Percentiles rank a stretch among this genome's conserved stretches.
phyloP scores from a whole-genome alignment of 2,888 invertebrate genomes.

The Leucoptera coffeella region DNA sequence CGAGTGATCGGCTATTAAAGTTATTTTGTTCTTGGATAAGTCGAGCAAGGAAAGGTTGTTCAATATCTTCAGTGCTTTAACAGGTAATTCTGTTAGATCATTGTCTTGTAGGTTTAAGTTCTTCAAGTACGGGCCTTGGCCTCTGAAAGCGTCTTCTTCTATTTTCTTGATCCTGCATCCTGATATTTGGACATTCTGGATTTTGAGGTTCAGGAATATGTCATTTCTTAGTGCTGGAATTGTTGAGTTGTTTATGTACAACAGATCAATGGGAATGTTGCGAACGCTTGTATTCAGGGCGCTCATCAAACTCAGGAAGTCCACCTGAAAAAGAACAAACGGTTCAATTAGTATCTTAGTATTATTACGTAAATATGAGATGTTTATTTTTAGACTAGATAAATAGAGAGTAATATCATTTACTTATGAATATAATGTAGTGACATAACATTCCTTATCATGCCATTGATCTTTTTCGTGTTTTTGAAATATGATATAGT shows the following conservation, averaged over 20 bases:
- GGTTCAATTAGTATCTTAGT: neutral
- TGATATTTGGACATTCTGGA: constrained; percentile 80
- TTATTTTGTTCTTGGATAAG: constrained; percentile 75
- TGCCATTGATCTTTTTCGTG: too few species aligned
- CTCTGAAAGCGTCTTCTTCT: constrained; percentile 69
- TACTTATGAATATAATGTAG: too few species aligned
- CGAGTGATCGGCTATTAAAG: constrained; percentile 64
- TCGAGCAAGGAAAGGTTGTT: constrained; percentile 72
- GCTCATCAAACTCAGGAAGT: constrained; percentile 66
- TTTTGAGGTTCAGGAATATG: constrained; percentile 62
- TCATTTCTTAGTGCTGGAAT: constrained; percentile 61
- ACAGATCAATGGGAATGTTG: constrained; percentile 67
- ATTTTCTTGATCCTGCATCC: constrained; percentile 71
- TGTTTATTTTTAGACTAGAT: too few species aligned
- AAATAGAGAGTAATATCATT: too few species aligned
- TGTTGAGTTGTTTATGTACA: constrained; percentile 85
- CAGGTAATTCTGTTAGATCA: constrained; percentile 71
- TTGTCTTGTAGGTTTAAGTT: constrained; percentile 85
- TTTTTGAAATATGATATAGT: too few species aligned
- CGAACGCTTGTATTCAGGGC: constrained; percentile 66
- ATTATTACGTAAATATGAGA: neutral
- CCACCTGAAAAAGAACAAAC: constrained; percentile 46
- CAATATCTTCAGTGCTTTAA: constrained; percentile 61
- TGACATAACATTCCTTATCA: too few species aligned
- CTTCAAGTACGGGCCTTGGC: constrained; percentile 73